Evolutionary conservation across 2,113 vertebrate genomes (phyloP).

Genomic region (Zapus hudsonius): DNA sequence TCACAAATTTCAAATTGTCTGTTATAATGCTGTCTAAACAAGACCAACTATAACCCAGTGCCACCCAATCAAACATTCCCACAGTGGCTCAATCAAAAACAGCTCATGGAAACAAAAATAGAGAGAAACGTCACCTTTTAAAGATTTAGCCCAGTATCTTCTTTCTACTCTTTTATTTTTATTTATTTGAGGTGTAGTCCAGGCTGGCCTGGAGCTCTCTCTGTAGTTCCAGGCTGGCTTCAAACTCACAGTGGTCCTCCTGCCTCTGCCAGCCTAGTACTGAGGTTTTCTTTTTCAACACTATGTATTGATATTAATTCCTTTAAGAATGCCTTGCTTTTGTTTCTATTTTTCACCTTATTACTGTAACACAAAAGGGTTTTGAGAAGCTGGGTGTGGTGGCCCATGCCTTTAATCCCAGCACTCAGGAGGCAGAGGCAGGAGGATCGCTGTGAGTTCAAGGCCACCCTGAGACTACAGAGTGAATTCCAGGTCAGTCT

Average conservation of each 20-base stretch:
- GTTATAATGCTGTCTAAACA: not conserved
- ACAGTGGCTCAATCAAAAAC: not conserved
- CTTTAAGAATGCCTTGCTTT: not conserved
- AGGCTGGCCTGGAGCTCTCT: no score
- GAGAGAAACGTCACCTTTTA: not conserved
- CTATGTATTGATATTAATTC: not conserved
- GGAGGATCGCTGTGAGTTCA: no score
- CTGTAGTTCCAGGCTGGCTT: no score
- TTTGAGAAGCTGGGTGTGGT: no score
- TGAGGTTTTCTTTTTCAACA: no score
- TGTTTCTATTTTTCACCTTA: not conserved
- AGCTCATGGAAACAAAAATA: not conserved
- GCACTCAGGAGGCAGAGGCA: no score
- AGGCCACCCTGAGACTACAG: no score
- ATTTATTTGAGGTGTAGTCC: no score
- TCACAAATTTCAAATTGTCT: not conserved
- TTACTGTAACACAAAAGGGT: not conserved
- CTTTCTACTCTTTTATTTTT: not conserved
- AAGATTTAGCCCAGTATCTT: not conserved
- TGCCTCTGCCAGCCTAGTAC: no score
- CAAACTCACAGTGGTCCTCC: no score
- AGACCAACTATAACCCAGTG: not conserved
- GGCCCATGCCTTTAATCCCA: no score
- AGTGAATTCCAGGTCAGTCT: no score
- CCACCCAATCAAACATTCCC: not conserved